Evolutionary conservation across 1,140 invertebrate genomes (phyloP), one percentile per base, ranked within the genome.

Genomic region (Adoxophyes honmai): DNA sequence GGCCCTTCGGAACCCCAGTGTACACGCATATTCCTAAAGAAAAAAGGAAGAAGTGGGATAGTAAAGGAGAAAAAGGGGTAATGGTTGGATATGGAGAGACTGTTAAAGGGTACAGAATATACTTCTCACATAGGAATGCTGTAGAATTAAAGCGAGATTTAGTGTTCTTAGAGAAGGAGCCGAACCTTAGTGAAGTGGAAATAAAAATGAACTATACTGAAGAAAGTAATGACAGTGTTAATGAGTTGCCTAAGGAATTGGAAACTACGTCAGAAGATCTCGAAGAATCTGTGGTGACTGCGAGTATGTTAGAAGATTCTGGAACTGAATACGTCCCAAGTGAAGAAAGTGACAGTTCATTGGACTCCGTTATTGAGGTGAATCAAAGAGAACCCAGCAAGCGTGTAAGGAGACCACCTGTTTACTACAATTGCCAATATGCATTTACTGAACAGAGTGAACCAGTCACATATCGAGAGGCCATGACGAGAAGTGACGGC

Each of bases 1-100:
- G 53, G 62, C 58, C 74, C 33, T 75, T 75, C 66, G 59, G 59
- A 9, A 56, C 52, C 1, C 13, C 15, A 4, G 59, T 52, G 2
- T 56, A 44, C 34, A 35, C 57, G 13, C 59, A 61, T 35, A 34
- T 61, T 9, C 59, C 59, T 0, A 57, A 57, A 18, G 39, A 61
- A 34, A 57, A 51, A 13, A 37, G 59, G 2, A 57, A 34, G 11
- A 61, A 61, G 34, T 61, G 39, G 59, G 54, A 51, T 14, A 5
- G 15, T 10, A 61, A 57, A 51, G 42, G 15, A 18, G 16, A 48
- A 48, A 48, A 48, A 21, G 42, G 42, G 7, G 21, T 48, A 48
- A 48, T 18, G 42, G 21, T 48, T 21, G 42, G 42, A 4, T 55
- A 18, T n/a, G 28, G 28, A 9, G 28, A 42, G 10, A 35, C 16